Percentiles rank a stretch among this genome's conserved stretches.
phyloP scores from a whole-genome alignment of 2,113 vertebrate species.

The Thamnaconus septentrionalis region DNA sequence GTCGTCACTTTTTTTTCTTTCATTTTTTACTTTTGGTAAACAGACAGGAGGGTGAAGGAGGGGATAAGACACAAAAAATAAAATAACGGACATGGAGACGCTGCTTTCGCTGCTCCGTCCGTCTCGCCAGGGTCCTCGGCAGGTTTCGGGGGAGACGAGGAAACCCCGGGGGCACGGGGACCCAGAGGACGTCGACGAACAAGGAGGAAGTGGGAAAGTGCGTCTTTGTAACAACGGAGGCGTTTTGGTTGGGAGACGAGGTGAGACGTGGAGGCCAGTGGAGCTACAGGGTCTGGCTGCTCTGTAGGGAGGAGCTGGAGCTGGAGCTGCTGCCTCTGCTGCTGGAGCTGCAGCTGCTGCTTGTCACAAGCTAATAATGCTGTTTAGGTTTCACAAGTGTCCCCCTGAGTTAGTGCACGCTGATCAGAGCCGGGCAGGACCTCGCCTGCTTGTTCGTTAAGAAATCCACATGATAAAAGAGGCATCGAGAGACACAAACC shows the following conservation, averaged over 20 bases:
- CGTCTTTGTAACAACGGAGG: constrained; percentile 32
- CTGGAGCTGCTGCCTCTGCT: constrained; percentile 40
- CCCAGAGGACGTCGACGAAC: constrained; percentile 44
- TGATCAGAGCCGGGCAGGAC: constrained; percentile 49
- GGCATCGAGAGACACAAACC: constrained; percentile 12
- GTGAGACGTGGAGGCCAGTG: constrained; percentile 35
- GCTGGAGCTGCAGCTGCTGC: constrained; percentile 51
- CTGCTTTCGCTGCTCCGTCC: constrained; percentile 33
- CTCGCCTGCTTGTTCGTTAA: constrained; percentile 51
- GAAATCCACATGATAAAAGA: constrained; percentile 59
- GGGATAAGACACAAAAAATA: background rate
- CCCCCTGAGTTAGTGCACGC: constrained; percentile 77
- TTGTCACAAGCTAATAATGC: constrained; percentile 58
- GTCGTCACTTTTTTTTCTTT: background rate
- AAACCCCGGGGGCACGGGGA: background rate
- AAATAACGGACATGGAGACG: constrained; percentile 18
- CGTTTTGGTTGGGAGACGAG: constrained; percentile 22
- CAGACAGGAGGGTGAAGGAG: constrained; percentile 18
- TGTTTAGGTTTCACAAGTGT: constrained; percentile 64
- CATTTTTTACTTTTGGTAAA: constrained; percentile 60
- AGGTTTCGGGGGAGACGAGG: too few species aligned
- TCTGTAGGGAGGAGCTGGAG: too few species aligned
- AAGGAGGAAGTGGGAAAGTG: background rate
- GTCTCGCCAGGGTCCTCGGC: too few species aligned
- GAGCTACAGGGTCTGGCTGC: constrained; percentile 59